Conservation (phyloP, 2,888 invertebrate genomes). For the Congeria kusceri region DNA sequence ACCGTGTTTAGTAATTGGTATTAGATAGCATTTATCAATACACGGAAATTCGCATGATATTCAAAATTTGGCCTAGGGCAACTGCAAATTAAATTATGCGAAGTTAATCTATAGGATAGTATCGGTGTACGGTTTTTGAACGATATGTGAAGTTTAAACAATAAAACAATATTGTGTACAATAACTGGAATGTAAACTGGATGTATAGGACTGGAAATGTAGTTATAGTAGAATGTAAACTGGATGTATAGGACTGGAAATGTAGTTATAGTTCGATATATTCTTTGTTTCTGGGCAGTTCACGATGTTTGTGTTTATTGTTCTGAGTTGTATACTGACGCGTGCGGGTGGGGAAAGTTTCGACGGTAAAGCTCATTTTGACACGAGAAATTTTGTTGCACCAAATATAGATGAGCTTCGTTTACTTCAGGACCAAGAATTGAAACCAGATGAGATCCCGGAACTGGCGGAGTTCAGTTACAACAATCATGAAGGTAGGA, state of each 20-base stretch:
- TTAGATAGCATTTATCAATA: too few species aligned
- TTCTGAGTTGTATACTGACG: not conserved
- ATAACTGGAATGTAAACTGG: not conserved
- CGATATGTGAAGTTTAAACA: too few species aligned
- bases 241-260: not conserved
- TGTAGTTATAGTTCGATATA: not conserved
- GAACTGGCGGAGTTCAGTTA: conserved; percentile 30
- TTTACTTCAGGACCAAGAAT: not conserved
- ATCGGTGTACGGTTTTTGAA: too few species aligned
- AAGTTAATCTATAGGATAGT: too few species aligned
- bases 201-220: not conserved
- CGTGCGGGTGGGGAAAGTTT: conserved; percentile 25
- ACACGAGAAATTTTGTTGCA: conserved; percentile 23
- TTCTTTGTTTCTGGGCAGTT: not conserved
- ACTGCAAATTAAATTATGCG: too few species aligned
- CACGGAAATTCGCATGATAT: too few species aligned
- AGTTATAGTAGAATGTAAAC: not conserved
- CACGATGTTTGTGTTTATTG: not conserved
- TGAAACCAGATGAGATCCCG: conserved; percentile 17
- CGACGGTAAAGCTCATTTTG: conserved; percentile 1
- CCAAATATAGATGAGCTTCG: conserved; percentile 5
- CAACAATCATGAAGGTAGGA: conserved; percentile 10
- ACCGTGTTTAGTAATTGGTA: too few species aligned
- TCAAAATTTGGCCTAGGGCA: too few species aligned
- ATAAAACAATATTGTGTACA: not conserved